These are phyloP conservation scores for Cydia splendana DNA, from an alignment of 1,140 invertebrate genomes.

Conservation along the genomic window DNA sequence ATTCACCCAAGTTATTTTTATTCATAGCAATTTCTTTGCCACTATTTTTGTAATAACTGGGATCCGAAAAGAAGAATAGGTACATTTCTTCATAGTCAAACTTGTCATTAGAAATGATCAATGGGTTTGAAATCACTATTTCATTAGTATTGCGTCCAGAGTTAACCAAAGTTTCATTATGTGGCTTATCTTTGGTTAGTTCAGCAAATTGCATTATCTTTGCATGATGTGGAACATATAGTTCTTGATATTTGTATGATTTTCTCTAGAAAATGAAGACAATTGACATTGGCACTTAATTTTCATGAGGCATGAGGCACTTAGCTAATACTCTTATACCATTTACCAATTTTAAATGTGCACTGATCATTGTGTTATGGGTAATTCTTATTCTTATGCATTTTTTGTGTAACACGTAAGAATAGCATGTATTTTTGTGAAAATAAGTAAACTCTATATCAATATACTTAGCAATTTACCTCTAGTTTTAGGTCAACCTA, in stretches of 20 bases:
- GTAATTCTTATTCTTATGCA: too few relatives aligned
- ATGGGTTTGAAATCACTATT: constrained; percentile 39
- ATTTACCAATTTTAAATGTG: too few relatives aligned
- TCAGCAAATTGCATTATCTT: constrained; percentile 47
- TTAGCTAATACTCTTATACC: not conserved
- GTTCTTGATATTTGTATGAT: constrained; percentile 60
- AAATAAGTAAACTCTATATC: too few relatives aligned
- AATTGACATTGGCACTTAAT: not conserved
- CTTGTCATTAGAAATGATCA: constrained; percentile 39
- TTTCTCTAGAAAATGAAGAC: constrained; percentile 56
- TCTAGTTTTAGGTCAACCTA: too few relatives aligned
- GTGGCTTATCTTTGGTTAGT: constrained; percentile 17
- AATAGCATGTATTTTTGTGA: too few relatives aligned
- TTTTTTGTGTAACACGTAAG: too few relatives aligned
- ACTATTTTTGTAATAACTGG: constrained; percentile 8
- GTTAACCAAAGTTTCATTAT: constrained; percentile 29
- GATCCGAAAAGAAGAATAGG: constrained; percentile 18
- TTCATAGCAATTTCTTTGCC: not conserved
- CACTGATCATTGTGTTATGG: too few relatives aligned
- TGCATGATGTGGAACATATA: constrained; percentile 48
- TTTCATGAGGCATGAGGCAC: not conserved
- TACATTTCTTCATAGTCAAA: constrained; percentile 34
- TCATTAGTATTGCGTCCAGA: not conserved
- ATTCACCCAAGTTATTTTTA: not conserved
- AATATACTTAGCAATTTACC: too few relatives aligned